Base-by-base conservation (phyloP, 2,113 vertebrate genomes). In the Syngnathus scovelli region DNA sequence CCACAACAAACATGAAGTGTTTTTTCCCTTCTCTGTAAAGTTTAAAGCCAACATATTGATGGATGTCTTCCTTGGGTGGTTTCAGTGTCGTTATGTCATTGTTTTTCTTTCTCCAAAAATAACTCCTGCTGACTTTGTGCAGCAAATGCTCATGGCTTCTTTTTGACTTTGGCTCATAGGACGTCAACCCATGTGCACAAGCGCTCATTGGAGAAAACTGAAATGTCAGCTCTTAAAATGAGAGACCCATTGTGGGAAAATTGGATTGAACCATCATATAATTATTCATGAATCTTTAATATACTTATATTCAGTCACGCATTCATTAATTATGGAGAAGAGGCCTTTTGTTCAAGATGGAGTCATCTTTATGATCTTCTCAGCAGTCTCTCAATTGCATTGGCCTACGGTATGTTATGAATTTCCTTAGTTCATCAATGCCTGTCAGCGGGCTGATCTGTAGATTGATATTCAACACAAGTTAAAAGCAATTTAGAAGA, bases 81-180 rank as follows among this genome's bases (percentile, higher is more conserved):
- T 71, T 56, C 46, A 46, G 41, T 58, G 72, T 44, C 58, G 37
- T 52, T 59, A 2, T 61, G 54, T 71, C 55, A 69, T 66, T 66
- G 64, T 77, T 67, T 41, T 72, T 77, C 65, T 78, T 43, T n/a
- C 44, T 58, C 77, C 68, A 2, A 71, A 82, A 86, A 86, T 80
- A 83, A 64, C 19, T 8, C 54, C 23, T 41, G 59, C 66, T 38
- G 63, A 60, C 66, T 75, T 66, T 6, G 7, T 72, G 60, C 41
- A 27, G 61, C 55, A 4, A 16, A 21, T 58, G 27, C 18, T 21
- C 39, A 15, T 27, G 61, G 59, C 27, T 44, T 13, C 61, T 21
- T 44, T 41, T 44, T 16, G n/a, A 15, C 61, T 62, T 62, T 62
- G 13, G n/a, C 18, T 41, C 38, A 27, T 44, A 18, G 16, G 6